A percentile compares a stretch with the other conserved stretches of the same genome.
These are phyloP conservation scores for Pentalonia nigronervosa DNA, from an alignment of 1,140 invertebrate species.

Conservation along the genomic window DNA sequence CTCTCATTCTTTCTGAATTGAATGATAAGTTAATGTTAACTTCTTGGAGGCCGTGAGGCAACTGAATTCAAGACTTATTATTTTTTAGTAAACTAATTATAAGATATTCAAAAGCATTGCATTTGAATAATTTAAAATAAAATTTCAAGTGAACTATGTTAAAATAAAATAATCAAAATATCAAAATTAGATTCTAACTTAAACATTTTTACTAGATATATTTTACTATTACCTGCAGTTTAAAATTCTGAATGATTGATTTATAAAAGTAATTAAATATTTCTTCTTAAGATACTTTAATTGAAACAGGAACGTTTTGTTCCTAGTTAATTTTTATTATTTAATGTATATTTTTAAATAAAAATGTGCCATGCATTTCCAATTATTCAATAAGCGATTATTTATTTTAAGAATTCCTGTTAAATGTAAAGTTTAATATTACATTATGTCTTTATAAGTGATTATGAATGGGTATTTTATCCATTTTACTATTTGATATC, in stretches of 20 bases:
- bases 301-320: slow-evolving; percentile 30
- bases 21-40: slow-evolving; percentile 76
- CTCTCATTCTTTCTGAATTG: slow-evolving; percentile 75
- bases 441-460: background rate
- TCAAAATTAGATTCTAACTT: slow-evolving; percentile 25
- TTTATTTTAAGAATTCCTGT: slow-evolving; percentile 29
- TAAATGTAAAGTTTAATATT: slow-evolving; percentile 2
- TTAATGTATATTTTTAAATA: slow-evolving; percentile 16
- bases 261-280: background rate
- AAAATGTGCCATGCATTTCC: slow-evolving; percentile 48
- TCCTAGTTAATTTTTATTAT: slow-evolving; percentile 40
- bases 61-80: slow-evolving; percentile 24
- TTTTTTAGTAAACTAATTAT: background rate
- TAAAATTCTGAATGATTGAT: background rate
- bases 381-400: slow-evolving; percentile 28
- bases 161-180: slow-evolving; percentile 18
- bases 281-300: slow-evolving; percentile 22
- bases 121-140: background rate
- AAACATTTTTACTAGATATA: background rate
- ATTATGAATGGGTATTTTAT: background rate
- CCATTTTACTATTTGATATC: background rate
- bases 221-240: background rate
- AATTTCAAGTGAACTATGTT: background rate
- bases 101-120: background rate
- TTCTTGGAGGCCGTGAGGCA: slow-evolving; percentile 67